These are phyloP conservation scores for Notothenia rossii DNA, from an alignment of 2,113 vertebrate species.

Conservation along the genomic window DNA sequence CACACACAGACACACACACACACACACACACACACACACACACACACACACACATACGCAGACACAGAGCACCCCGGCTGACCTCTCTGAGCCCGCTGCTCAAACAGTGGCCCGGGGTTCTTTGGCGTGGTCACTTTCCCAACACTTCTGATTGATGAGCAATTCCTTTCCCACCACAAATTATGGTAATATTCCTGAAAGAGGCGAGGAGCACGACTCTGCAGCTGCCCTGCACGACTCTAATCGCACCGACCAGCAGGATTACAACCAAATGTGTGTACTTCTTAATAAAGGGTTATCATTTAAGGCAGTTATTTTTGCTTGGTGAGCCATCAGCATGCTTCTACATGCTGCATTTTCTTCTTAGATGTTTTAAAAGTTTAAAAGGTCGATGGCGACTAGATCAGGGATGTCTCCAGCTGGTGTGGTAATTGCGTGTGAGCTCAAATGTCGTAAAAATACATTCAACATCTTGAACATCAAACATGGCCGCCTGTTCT, in stretches of 20 bases:
- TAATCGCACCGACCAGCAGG: slow-evolving; percentile 2
- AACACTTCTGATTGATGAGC: slow-evolving; percentile 73
- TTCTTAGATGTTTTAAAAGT: background rate
- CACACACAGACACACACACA: too few relatives aligned
- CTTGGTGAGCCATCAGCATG: background rate
- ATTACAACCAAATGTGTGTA: background rate
- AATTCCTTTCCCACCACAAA: slow-evolving; percentile 70
- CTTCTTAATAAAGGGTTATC: background rate
- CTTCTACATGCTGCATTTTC: background rate
- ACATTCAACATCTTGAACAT: background rate
- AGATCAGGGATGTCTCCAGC: background rate
- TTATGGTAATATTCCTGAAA: slow-evolving; percentile 62
- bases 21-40: too few relatives aligned
- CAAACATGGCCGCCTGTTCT: slow-evolving; percentile 36
- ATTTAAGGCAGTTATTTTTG: background rate
- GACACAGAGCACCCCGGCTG: slow-evolving; percentile 44
- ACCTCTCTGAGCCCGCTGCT: slow-evolving; percentile 64
- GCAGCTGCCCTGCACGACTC: slow-evolving; percentile 55
- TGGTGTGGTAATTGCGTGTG: background rate
- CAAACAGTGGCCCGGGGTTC: slow-evolving; percentile 49
- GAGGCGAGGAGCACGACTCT: slow-evolving; percentile 28
- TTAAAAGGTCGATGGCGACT: background rate
- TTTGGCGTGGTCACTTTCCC: slow-evolving; percentile 72
- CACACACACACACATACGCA: too few relatives aligned
- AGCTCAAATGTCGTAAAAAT: background rate